A percentile compares a stretch with the other conserved stretches of the same genome.
Conservation (phyloP, 92 coral and sea anemone genomes). For the Metridium senile region DNA sequence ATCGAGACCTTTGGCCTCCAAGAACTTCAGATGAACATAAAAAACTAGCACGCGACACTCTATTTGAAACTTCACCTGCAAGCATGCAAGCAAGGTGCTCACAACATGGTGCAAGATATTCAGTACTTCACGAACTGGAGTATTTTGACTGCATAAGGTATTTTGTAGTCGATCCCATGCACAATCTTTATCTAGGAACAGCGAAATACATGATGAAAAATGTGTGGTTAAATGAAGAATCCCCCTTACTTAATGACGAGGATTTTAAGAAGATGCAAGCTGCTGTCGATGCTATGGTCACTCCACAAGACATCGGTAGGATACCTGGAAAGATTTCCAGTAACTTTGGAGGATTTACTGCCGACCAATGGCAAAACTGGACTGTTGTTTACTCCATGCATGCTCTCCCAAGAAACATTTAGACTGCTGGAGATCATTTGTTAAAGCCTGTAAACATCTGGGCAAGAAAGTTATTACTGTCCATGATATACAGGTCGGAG, state of each 20-base stretch:
- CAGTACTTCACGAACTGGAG: conserved; percentile 54
- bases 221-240: conserved; percentile 48
- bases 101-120: conserved; percentile 59
- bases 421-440: conserved; percentile 53
- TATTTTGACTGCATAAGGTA: conserved; percentile 65
- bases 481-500: conserved; percentile 43
- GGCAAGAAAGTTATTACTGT: conserved; percentile 45
- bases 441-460: conserved; percentile 52
- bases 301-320: conserved; percentile 61
- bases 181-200: conserved; percentile 57
- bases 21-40: conserved; percentile 52
- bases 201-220: conserved; percentile 60
- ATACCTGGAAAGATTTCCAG: conserved; percentile 58
- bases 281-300: conserved; percentile 38
- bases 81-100: conserved; percentile 45
- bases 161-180: conserved; percentile 61
- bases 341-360: conserved; percentile 60
- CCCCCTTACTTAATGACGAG: conserved; percentile 32
- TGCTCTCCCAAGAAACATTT: conserved; percentile 48
- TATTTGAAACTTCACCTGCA: conserved; percentile 35
- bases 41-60: conserved; percentile 28
- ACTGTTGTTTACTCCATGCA: conserved; percentile 41
- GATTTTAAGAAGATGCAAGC: conserved; percentile 48
- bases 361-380: conserved; percentile 79
- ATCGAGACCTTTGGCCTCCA: conserved; percentile 49